Base-by-base conservation (phyloP, 2,797 vertebrate genomes). In the Poecilia velifera region DNA sequence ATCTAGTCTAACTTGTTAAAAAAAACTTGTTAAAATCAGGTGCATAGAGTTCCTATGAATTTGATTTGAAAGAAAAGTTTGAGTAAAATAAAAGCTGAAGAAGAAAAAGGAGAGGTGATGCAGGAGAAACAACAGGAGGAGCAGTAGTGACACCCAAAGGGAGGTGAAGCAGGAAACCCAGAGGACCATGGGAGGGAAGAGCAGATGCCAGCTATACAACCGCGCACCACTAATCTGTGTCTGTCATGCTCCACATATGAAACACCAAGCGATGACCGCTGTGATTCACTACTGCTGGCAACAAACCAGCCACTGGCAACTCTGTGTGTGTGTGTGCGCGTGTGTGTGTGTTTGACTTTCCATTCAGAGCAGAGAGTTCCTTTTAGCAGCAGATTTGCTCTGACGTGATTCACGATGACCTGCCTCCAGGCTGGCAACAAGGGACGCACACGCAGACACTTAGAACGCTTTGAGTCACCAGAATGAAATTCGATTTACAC, bases 181-280 rank as follows among this genome's bases (percentile, higher is more conserved):
- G 57, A 73, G 76, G 53, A 66, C 72, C 55, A 51, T 70, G 71
- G 84, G 72, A 77, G 70, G 74, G 73, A 47, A 53, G 71, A 85
- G 76, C 79, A 90, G 88, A 84, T 86, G 88, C 70, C 85, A 87
- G 80, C 73, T 36, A 74, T 78, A 76, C n/a, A 83, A 83, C 76
- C 75, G 46, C 7, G 72, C 86, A 86, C 78, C 80, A 83, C 86
- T 93, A 86, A 90, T 90, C 83, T 92, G 89, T 84, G 86, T 89
- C 88, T 92, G 93, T 93, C 92, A 90, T 83, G 89, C 90, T 89
- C 86, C 76, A 81, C 85, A 90, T 89, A 93, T 90, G 90, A 90
- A 93, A 91, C 86, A 85, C 81, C 83, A 74, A 92, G 89, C 88
- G 90, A 93, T 93, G 93, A 91, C 90, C 86, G 74, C 89, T 87